A percentile compares a stretch with the other conserved stretches of the same genome.
phyloP scores from a whole-genome alignment of 2,113 vertebrate genomes.

The Ictidomys tridecemlineatus region DNA sequence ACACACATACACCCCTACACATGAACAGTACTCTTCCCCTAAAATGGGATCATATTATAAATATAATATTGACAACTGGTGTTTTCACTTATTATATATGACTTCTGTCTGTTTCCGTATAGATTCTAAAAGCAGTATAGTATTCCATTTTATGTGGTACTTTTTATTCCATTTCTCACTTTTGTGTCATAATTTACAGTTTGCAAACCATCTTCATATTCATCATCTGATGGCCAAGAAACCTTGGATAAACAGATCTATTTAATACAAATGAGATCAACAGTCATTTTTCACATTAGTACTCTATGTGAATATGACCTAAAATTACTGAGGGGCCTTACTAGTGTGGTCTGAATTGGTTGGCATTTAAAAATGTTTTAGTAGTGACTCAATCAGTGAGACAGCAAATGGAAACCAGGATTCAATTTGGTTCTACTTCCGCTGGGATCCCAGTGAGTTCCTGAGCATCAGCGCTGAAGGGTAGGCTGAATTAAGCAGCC shows the following conservation, averaged over 20 bases:
- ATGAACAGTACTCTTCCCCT: not conserved
- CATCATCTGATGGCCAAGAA: not conserved
- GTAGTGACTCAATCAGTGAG: not conserved
- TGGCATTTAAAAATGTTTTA: constrained; percentile 22
- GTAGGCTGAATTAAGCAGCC: not conserved
- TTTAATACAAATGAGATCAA: not conserved
- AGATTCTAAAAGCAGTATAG: not conserved
- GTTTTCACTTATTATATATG: not conserved
- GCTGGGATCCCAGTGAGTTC: not conserved
- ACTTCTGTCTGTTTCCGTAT: not conserved
- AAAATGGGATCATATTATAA: not conserved
- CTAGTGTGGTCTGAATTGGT: not conserved
- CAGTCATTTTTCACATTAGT: not conserved
- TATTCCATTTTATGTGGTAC: not conserved
- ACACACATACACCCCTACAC: not conserved
- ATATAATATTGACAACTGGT: not conserved
- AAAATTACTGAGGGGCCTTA: not conserved
- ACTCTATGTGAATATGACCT: not conserved
- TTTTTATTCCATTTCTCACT: not conserved
- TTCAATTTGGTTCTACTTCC: not conserved
- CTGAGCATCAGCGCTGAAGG: not conserved
- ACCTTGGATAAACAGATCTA: not conserved
- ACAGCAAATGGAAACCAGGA: constrained; percentile 44
- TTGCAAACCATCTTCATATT: not conserved
- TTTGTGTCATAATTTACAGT: not conserved